Evolutionary conservation across 2,113 vertebrate genomes (phyloP), one percentile per base, ranked within the genome.

Genomic region (Mugil cephalus): DNA sequence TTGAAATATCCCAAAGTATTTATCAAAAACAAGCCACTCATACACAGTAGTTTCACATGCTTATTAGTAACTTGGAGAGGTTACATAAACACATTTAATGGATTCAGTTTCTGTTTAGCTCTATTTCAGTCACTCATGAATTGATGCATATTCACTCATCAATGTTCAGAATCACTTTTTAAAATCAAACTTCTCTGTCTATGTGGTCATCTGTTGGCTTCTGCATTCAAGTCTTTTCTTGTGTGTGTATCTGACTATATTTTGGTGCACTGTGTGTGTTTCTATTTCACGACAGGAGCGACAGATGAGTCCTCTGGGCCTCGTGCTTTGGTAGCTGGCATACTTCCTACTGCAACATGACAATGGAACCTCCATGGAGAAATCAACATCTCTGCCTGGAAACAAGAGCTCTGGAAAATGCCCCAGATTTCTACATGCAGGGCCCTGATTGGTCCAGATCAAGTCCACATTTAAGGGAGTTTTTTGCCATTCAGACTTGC

Each of bases 311-410:
- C 74, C 77, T 75, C 67, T 42, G 83, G 83, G 77, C 40, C 58
- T 34, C 46, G 42, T 67, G 38, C 63, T 62, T 65, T 58, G 48
- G 70, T 74, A 40, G 76, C 74, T 79, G 83, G 77, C 75, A 79
- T 42, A 71, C 79, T 84, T 86, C 66, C 58, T 53, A 12, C 43
- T 64, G 75, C 69, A 70, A 72, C 69, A 71, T 77, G 79, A 86
- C 83, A 84, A 80, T 52, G 56, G 65, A 43, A 70, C 47, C 75
- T 76, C 67, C 19, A 11, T 6, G 46, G 71, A 77, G 69, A 76
- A 72, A 84, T 69, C 74, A 66, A 69, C 45, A 36, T 72, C 72
- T 89, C 81, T 89, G 79, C 82, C 87, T 77, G 73, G 82, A 78
- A 82, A 89, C 87, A 82, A 14, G 36, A 69, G 52, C 69, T 52